A percentile compares a stretch with the other conserved stretches of the same genome.
Conservation (phyloP, 2,113 vertebrate species). For the Microtus richardsoni region DNA sequence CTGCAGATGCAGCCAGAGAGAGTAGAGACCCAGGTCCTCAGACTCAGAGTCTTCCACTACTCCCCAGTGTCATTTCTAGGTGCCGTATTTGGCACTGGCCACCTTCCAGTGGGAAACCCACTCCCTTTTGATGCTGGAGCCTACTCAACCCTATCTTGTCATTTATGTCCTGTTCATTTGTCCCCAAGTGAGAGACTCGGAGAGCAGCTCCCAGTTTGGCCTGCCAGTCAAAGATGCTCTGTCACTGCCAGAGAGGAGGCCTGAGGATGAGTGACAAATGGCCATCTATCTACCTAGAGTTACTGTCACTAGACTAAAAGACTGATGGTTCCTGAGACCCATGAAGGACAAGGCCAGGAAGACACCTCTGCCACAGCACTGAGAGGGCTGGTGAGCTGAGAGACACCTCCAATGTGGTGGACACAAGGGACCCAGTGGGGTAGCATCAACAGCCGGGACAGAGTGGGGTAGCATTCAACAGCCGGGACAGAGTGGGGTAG, state of each 20-base stretch:
- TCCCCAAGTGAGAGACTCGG: not conserved
- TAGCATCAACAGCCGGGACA: no score
- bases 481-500: no score
- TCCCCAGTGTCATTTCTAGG: not conserved
- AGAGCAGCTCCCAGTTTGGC: not conserved
- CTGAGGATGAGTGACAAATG: slow-evolving; percentile 42
- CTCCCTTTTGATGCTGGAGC: not conserved
- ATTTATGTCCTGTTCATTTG: slow-evolving; percentile 9
- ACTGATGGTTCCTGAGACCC: not conserved
- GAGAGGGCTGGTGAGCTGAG: no score
- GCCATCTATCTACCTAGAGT: not conserved
- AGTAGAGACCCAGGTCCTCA: not conserved
- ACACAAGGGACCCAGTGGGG: not conserved
- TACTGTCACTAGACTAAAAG: not conserved
- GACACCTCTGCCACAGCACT: not conserved
- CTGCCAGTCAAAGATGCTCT: slow-evolving; percentile 31
- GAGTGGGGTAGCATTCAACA: no score
- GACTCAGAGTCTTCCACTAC: not conserved
- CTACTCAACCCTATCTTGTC: not conserved
- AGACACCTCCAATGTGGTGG: not conserved
- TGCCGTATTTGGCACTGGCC: not conserved
- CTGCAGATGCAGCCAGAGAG: not conserved
- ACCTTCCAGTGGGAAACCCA: not conserved
- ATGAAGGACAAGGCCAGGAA: not conserved
- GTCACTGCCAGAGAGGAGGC: slow-evolving; percentile 39